Evolutionary conservation across 2,797 vertebrate species (phyloP), one percentile per base, ranked within the genome.

Genomic region (Acridotheres tristis): DNA sequence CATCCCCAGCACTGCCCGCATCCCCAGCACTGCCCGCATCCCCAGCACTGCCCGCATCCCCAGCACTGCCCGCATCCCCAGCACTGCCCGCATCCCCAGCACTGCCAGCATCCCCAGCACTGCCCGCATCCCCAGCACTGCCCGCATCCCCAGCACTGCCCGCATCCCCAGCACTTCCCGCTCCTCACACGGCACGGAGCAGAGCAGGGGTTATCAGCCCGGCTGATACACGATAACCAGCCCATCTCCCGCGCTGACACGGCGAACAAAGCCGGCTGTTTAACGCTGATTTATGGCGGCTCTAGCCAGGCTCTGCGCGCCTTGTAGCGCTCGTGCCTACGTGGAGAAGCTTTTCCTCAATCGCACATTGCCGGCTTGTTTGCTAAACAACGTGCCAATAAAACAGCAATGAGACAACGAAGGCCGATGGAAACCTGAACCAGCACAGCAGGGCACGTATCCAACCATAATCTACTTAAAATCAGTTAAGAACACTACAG

Each of bases 121-220:
- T 40, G 15, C 40, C 40, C 13, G n/a, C n/a, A n/a, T n/a, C n/a
- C n/a, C n/a, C n/a, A n/a, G 40, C 40, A 40, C 40, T 40, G 6
- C 40, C 40, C 13, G 11, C 40, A 40, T 40, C 40, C 40, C 40
- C 40, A 40, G 40, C 40, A 40, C 40, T 40, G 40, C 40, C 40
- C 6, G 43, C 17, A 18, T 43, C 40, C 40, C 40, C 40, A 40
- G 43, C 43, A 45, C 43, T 45, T 10, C 19, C 50, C 9, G 22
- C 42, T 97, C 97, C 98, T 96, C 96, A 91, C 96, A 95, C 97
- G 93, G 97, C 97, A 73, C 98, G 88, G 65, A 98, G 74, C 94
- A 97, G 98, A 98, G 97, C 97, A 88, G 95, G 94, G 98, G 98
- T 99, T 99, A 99, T 99, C 98, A 96, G 98, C 88, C 80, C 91